phyloP scores from a whole-genome alignment of 2,888 invertebrate species.

The Tenthredo amoena region DNA sequence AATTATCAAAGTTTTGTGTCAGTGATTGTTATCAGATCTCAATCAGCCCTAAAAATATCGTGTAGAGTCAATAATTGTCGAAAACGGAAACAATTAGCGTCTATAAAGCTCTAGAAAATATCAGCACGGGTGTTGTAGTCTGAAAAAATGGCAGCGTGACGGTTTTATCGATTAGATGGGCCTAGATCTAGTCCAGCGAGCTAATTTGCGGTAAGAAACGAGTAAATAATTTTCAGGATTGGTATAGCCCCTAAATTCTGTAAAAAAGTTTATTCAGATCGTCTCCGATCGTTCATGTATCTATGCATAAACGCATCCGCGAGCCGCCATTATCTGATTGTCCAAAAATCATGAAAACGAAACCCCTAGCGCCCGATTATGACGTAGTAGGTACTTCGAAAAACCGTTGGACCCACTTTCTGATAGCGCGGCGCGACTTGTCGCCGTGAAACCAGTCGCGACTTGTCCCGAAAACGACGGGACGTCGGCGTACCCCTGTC shows the following conservation, averaged over 20 bases:
- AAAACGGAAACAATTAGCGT: neutral
- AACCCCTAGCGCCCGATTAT: too few relatives aligned
- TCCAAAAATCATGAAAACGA: too few relatives aligned
- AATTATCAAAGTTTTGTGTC: neutral
- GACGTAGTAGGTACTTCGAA: too few relatives aligned
- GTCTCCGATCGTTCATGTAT: too few relatives aligned
- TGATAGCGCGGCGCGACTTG: neutral
- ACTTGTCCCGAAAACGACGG: neutral
- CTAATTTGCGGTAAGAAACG: neutral
- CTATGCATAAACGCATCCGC: neutral
- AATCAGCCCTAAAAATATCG: neutral
- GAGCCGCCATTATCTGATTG: too few relatives aligned
- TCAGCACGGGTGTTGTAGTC: neutral
- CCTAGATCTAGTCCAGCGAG: neutral
- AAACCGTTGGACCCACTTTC: too few relatives aligned
- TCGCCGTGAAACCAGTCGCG: neutral
- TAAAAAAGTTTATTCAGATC: neutral
- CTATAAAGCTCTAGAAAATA: neutral
- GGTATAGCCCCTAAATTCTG: neutral
- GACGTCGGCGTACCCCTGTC: neutral
- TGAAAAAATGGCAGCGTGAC: neutral
- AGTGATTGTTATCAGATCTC: neutral
- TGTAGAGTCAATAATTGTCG: neutral
- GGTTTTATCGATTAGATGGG: neutral
- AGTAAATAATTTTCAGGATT: neutral